Evolutionary conservation across 2,797 vertebrate species (phyloP), one percentile per base, ranked within the genome.

Genomic region (Centroberyx gerrardi): DNA sequence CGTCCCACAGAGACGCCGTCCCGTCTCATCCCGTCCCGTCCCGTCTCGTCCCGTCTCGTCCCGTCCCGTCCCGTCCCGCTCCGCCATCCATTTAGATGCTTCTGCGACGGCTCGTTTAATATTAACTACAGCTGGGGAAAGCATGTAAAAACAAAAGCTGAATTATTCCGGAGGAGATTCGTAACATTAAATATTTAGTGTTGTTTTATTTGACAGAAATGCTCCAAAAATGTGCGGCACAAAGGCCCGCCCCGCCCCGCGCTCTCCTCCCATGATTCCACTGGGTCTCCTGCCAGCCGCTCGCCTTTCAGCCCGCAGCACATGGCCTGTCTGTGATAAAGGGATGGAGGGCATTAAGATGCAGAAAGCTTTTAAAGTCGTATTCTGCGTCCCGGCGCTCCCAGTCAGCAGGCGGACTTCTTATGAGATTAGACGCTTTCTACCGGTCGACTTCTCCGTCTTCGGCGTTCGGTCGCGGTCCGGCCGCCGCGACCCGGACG

Each of bases 361-460:
- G 71, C 76, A 81, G 90, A 90, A 90, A 88, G 75, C 89, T 93
- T 94, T 94, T 90, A 93, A 88, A 90, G 81, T 87, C 86, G 84
- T 89, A 63, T 78, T 89, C 86, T 74, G 87, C 78, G 70, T 93
- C 83, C 77, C 62, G 62, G 27, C 15, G 22, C 52, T 61, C 28
- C 64, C 38, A 28, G 64, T 54, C 68, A 31, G 12, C 27, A n/a
- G 74, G 72, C 84, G 78, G 62, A 88, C 91, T 88, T 89, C 88
- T 91, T 90, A 92, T 89, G 83, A 93, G 92, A 93, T 93, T 88
- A 92, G 87, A 90, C 64, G 12, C 88, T 92, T 94, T 91, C 73
- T 88, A 87, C 88, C 85, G 76, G 90, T 79, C 66, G 77, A 78
- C 78, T 88, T 75, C 65, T 78, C 62, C 42, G 76, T 27, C 78